Conservation (phyloP, 2,113 vertebrate species). For the Pipa parva region DNA sequence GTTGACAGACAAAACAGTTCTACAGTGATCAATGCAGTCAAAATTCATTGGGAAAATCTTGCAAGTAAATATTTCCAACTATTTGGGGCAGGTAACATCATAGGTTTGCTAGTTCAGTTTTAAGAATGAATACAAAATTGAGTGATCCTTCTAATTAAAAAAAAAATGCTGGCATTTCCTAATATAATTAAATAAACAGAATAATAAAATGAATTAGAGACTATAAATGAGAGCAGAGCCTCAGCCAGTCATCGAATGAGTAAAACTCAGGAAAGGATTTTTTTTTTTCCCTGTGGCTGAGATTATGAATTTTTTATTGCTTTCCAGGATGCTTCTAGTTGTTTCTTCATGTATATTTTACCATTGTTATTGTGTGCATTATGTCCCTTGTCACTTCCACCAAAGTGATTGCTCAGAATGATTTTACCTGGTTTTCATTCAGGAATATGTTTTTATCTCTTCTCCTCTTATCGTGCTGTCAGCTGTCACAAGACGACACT, state of each 20-base stretch:
- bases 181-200: too few relatives aligned
- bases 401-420: background rate
- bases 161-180: too few relatives aligned
- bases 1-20: too few relatives aligned
- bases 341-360: slow-evolving; percentile 5
- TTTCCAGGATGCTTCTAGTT: slow-evolving; percentile 1
- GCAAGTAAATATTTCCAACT: too few relatives aligned
- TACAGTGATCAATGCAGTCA: too few relatives aligned
- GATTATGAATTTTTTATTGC: background rate
- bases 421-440: background rate
- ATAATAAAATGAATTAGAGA: too few relatives aligned
- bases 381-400: background rate
- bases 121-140: too few relatives aligned
- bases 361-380: background rate
- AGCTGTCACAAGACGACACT: background rate
- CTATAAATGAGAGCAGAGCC: background rate
- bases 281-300: background rate
- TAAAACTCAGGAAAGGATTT: background rate
- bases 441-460: background rate
- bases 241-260: background rate
- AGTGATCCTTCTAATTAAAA: too few relatives aligned
- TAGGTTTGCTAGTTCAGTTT: too few relatives aligned
- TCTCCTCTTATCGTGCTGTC: background rate
- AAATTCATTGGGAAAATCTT: too few relatives aligned
- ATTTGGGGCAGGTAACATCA: too few relatives aligned